Evolutionary conservation across 2,888 invertebrate species (phyloP).

Genomic region (Serripes groenlandicus): DNA sequence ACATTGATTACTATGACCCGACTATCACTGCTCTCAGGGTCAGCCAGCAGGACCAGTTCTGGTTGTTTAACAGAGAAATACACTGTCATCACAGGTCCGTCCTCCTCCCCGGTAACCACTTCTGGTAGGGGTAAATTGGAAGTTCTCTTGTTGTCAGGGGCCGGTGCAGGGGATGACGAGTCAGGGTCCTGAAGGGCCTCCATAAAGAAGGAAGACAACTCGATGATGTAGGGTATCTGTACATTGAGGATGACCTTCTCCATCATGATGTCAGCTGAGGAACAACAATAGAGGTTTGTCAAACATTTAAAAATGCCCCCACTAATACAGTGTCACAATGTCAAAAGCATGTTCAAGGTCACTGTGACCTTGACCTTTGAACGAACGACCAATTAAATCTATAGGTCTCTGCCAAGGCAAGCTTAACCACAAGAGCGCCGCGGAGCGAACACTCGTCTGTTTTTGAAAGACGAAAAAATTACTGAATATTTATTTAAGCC

Average conservation of each 20-base stretch:
- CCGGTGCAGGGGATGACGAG: slow-evolving; percentile 6
- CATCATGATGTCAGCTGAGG: slow-evolving; percentile 91
- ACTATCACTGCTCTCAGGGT: slow-evolving; percentile 86
- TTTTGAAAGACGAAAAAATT: too few relatives aligned
- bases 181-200: slow-evolving; percentile 87
- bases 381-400: too few relatives aligned
- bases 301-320: too few relatives aligned
- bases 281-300: too few relatives aligned
- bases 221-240: slow-evolving; percentile 90
- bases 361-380: too few relatives aligned
- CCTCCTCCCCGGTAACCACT: slow-evolving; percentile 35
- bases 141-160: neutral
- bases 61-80: slow-evolving; percentile 92
- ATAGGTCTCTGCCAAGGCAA: too few relatives aligned
- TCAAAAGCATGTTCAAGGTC: too few relatives aligned
- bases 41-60: slow-evolving; percentile 92
- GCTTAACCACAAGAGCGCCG: too few relatives aligned
- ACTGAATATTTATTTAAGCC: too few relatives aligned
- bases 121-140: slow-evolving; percentile 88
- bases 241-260: slow-evolving; percentile 92
- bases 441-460: too few relatives aligned
- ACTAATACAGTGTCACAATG: too few relatives aligned
- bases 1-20: slow-evolving; percentile 90
- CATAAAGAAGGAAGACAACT: slow-evolving; percentile 89
- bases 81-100: slow-evolving; percentile 88